Evolutionary conservation across 2,797 vertebrate genomes (phyloP).

Genomic region (Botia almorhae): DNA sequence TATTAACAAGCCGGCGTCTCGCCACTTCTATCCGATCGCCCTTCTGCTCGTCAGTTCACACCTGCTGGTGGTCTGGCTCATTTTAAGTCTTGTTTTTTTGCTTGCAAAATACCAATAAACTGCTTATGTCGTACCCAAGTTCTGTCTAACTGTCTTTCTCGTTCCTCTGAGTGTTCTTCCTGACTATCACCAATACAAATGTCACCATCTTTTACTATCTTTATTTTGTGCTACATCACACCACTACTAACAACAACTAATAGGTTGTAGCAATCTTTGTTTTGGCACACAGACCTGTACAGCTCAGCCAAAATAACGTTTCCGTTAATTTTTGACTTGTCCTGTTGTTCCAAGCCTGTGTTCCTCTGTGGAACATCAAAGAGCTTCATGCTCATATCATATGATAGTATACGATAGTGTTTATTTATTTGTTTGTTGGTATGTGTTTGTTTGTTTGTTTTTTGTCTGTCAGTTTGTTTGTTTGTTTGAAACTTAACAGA

Average conservation of each 20-base stretch:
- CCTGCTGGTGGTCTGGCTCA: constrained; percentile 99
- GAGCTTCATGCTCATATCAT: neutral
- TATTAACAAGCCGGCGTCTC: constrained; percentile 97
- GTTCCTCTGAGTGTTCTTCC: constrained; percentile 54
- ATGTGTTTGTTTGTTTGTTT: too few relatives aligned
- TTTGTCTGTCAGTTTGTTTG: too few relatives aligned
- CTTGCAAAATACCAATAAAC: constrained; percentile 99
- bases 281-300: too few relatives aligned
- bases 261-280: neutral
- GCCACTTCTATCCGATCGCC: constrained; percentile 99
- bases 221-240: too few relatives aligned
- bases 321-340: too few relatives aligned
- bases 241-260: neutral
- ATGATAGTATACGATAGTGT: neutral
- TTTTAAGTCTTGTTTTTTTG: constrained; percentile 99
- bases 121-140: constrained; percentile 73
- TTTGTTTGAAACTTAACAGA: neutral
- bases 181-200: neutral
- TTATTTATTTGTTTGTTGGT: neutral
- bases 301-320: neutral
- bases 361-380: neutral
- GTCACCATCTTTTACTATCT: too few relatives aligned
- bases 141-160: constrained; percentile 57
- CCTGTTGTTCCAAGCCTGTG: neutral
- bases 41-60: constrained; percentile 99